A percentile compares a stretch with the other conserved stretches of the same genome.
These are phyloP conservation scores for Ceratina australensis DNA, from an alignment of 1,140 invertebrate species.

Conservation along the genomic window DNA sequence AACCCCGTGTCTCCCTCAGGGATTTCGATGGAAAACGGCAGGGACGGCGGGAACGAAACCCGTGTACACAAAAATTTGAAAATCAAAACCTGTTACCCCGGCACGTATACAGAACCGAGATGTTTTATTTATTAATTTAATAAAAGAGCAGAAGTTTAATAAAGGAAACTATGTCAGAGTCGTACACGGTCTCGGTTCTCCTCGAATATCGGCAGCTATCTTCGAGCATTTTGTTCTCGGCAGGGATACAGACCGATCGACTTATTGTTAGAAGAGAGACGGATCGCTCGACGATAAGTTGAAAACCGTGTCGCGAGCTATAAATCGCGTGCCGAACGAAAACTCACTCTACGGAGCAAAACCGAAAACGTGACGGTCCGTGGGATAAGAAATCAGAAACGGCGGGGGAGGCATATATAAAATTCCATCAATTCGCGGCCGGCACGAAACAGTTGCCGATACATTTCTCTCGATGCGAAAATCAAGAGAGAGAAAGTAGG, in stretches of 20 bases:
- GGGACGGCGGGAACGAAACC: conserved; percentile 57
- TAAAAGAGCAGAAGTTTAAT: too few species aligned
- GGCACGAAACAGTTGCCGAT: conserved; percentile 69
- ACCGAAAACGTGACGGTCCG: conserved; percentile 59
- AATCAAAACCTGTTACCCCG: conserved; percentile 49
- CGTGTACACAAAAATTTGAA: conserved; percentile 70
- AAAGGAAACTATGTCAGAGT: too few species aligned
- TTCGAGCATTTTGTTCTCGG: neutral
- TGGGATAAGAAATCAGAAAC: conserved; percentile 69
- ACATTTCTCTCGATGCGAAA: conserved; percentile 67
- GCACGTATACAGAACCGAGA: neutral
- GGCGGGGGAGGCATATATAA: conserved; percentile 72
- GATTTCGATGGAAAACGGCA: conserved; percentile 65
- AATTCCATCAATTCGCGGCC: conserved; percentile 78
- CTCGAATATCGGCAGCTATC: neutral
- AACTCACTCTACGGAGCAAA: conserved; percentile 34
- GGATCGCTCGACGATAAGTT: conserved; percentile 50
- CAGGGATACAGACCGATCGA: neutral
- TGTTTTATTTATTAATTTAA: neutral
- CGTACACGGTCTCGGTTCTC: too few species aligned
- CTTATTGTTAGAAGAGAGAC: neutral
- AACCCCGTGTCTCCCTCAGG: conserved; percentile 61
- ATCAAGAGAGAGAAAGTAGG: neutral
- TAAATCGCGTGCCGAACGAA: conserved; percentile 51
- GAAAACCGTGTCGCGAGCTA: conserved; percentile 57